Percentiles rank a stretch among this genome's conserved stretches.
phyloP scores from a whole-genome alignment of 2,888 invertebrate species.

The Gastrophysa polygoni region DNA sequence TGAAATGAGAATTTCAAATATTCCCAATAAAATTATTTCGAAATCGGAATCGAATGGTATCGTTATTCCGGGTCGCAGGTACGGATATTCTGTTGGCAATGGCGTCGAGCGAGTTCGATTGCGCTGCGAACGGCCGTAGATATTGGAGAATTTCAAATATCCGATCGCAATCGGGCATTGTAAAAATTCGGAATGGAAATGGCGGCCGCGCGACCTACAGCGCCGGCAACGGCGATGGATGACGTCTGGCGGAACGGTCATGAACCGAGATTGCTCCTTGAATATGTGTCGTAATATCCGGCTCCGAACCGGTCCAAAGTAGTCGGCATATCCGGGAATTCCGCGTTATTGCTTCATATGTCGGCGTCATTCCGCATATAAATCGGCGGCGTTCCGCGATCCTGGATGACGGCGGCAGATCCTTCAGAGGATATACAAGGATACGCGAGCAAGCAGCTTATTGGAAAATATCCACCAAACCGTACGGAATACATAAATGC shows the following conservation, averaged over 20 bases:
- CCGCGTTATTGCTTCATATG: conserved; percentile 12
- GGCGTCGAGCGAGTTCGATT: conserved; percentile 36
- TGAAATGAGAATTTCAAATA: too few species aligned
- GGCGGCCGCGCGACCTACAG: conserved; percentile 26
- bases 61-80: too few species aligned
- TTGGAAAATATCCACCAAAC: too few species aligned
- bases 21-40: too few species aligned
- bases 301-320: conserved; percentile 6
- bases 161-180: conserved; percentile 41
- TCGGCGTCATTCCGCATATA: conserved; percentile 9
- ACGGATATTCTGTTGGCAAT: too few species aligned
- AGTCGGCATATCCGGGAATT: conserved; percentile 3
- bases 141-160: conserved; percentile 47
- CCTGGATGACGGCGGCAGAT: too few species aligned
- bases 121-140: conserved; percentile 36
- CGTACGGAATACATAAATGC: too few species aligned
- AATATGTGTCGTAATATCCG: conserved; percentile 35
- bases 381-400: not conserved
- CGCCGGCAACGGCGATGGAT: conserved; percentile 37
- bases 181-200: conserved; percentile 40
- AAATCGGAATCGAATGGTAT: too few species aligned
- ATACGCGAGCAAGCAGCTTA: too few species aligned
- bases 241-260: conserved; percentile 37
- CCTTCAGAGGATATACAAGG: too few species aligned
- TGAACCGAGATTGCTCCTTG: conserved; percentile 40